These are phyloP conservation scores for Mionectes olivaceus DNA, from an alignment of 2,797 vertebrate species.

Conservation along the genomic window DNA sequence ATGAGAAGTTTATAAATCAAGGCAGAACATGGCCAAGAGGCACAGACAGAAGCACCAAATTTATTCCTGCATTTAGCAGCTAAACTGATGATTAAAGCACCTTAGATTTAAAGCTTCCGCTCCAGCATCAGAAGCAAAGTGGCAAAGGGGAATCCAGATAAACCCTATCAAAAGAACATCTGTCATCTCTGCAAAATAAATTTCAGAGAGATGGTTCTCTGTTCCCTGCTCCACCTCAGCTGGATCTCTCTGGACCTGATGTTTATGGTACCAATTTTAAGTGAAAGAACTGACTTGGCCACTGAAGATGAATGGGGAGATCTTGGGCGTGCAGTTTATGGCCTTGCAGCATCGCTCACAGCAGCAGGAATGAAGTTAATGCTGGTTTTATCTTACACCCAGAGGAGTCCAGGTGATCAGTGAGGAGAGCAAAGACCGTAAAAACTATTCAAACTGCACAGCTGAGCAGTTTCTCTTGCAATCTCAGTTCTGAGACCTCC, in stretches of 20 bases:
- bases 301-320: background rate
- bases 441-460: background rate
- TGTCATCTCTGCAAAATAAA: background rate
- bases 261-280: background rate
- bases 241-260: background rate
- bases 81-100: slow-evolving; percentile 42
- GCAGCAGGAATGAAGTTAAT: background rate
- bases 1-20: slow-evolving; percentile 38
- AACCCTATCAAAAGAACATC: background rate
- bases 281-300: background rate
- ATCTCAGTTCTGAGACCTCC: background rate
- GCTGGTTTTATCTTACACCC: background rate
- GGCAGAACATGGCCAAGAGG: background rate
- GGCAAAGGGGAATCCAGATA: slow-evolving; percentile 17
- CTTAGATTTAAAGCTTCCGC: slow-evolving; percentile 41
- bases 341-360: background rate
- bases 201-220: background rate
- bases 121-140: background rate
- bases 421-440: background rate
- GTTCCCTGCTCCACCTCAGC: background rate
- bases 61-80: slow-evolving; percentile 47
- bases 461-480: background rate
- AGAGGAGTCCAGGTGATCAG: background rate
- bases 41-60: background rate
- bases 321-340: background rate